Evolutionary conservation across 2,113 vertebrate species (phyloP), one percentile per base, ranked within the genome.

Genomic region (Mirza zaza): DNA sequence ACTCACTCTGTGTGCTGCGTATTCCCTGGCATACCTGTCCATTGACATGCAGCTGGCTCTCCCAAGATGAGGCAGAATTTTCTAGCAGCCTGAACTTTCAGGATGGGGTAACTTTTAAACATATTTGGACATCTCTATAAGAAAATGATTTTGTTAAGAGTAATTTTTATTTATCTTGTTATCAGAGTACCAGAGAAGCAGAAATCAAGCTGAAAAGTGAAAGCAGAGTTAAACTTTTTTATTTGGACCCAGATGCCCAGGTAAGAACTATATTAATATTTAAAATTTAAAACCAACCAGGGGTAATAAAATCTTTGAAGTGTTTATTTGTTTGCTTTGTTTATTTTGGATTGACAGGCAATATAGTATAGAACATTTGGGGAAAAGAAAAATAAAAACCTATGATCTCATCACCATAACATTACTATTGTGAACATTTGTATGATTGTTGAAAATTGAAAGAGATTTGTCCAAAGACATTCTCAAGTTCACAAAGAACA

Each of bases 171-270:
- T 94, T 76, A 55, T 97, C 17, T 94, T 97, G 95, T 97, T 91
- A 73, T 67, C 98, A 99, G 99, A 99, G 98, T 91, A 97, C 99
- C 90, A 99, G 99, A 98, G 99, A 99, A 97, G 99, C 99, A 75
- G 99, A 99, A 98, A 99, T 99, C 6, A 99, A 99, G 97, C 98
- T 99, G 98, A 99, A 99, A 98, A 99, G 98, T 93, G 99, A 99
- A 98, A 99, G 99, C 96, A 99, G 99, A 95, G 97, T 99, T 92
- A 99, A 99, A 97, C 99, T 99, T 87, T 99, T 99, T 98, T 99
- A 99, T 52, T 98, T 99, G 98, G 99, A 99, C 97, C 99, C 99
- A 67, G 99, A 99, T 98, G 99, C 99, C 79, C 99, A 99, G 99
- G 99, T 99, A 98, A 97, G 95, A 87, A 81, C 17, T 87, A 5